Conservation (phyloP, 2,113 vertebrate species). For the Microcebus tavaratra region DNA sequence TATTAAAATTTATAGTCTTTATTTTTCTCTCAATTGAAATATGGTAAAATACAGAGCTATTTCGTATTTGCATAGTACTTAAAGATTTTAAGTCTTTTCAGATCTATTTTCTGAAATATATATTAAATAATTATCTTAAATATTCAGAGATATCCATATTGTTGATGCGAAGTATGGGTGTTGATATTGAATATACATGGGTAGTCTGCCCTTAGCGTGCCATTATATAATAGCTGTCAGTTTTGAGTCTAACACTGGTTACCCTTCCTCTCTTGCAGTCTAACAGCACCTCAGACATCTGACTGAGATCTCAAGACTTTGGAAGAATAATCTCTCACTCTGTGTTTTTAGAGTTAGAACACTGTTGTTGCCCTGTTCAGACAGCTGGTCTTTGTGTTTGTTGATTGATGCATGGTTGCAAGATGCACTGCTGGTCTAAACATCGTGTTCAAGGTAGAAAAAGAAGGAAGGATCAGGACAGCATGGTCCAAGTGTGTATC, state of each 20-base stretch:
- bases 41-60: neutral
- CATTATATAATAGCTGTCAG: neutral
- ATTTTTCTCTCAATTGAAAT: slow-evolving; percentile 40
- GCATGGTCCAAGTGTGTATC: neutral
- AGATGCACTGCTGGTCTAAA: neutral
- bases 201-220: neutral
- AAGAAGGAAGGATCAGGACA: neutral
- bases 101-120: slow-evolving; percentile 19
- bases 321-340: neutral
- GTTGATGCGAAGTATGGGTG: neutral
- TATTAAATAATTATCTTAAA: slow-evolving; percentile 1
- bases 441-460: neutral
- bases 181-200: neutral
- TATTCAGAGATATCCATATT: neutral
- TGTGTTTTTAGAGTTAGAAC: neutral
- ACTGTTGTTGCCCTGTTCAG: neutral
- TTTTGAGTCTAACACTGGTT: neutral
- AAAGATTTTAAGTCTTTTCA: slow-evolving; percentile 34
- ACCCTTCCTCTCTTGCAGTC: neutral
- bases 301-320: neutral
- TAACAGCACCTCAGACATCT: neutral
- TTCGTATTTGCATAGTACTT: slow-evolving; percentile 20
- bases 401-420: neutral
- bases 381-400: neutral
- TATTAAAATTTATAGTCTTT: slow-evolving; percentile 32